Base-by-base conservation (phyloP, 2,797 vertebrate species). In the Cuniculus paca region DNA sequence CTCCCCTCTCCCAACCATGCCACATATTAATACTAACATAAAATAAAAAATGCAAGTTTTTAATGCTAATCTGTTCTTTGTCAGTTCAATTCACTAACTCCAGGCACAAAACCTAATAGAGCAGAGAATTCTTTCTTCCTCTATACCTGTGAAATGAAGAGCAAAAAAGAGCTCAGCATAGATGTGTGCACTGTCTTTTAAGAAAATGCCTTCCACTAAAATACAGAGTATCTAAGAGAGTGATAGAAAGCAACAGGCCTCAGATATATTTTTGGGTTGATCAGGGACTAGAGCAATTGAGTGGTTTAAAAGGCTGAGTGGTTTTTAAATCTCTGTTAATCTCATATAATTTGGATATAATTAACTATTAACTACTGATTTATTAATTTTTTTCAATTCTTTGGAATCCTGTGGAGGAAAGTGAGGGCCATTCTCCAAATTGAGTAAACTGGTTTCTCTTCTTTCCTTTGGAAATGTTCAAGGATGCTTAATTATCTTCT, bases 301-400 rank as follows among this genome's bases (percentile, higher is more conserved):
- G 26, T 78, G 65, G 86, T 28, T 85, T 58, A 81, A 81, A 80
- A 91, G 39, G 22, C 72, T 75, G 72, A 75, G 14, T 75, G 26
- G 26, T 58, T 96, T 91, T 88, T 70, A 74, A 36, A 68, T 72
- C 58, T 13, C 12, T 91, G 24, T 90, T 78, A 93, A 91, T 87
- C 19, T 24, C 36, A 42, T 31, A 42, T 13, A 72, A 58, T 94
- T 79, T 89, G 12, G 48, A 86, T 86, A 45, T 56, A 42, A 60
- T 87, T 60, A 95, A 96, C 34, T 54, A 60, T 87, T 60, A 95
- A 96, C 34, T 54, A 75, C 5, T 65, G 26, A 63, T 91, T 72
- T 95, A 72, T 87, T 77, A 14, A 0, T 93, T 95, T 91, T 86
- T 79, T 45, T 84, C 24, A 84, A 58, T 93, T 84, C 39, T 48